Evolutionary conservation across 2,888 invertebrate genomes (phyloP), one percentile per base, ranked within the genome.

Genomic region (Abrostola tripartita): DNA sequence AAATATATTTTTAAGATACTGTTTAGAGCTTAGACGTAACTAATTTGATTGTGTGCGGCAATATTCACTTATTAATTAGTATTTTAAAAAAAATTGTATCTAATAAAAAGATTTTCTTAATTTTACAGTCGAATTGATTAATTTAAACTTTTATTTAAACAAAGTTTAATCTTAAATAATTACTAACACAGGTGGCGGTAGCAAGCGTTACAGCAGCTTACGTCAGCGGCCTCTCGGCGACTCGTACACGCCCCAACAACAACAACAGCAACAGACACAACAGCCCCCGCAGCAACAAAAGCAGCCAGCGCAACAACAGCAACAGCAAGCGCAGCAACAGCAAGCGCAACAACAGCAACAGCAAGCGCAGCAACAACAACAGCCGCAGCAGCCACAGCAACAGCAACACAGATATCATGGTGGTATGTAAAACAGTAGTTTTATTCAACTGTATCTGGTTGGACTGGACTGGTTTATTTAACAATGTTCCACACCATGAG

Each of bases 191-290:
- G 88, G 91, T 14, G 91, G 91, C 11, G 95, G 95, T 12, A 95
- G 95, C 64, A 96, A 96, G 76, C 89, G 96, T 11, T 96, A 96
- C 88, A 95, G 95, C 76, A 95, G 95, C 63, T 78, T 95, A 14
- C 90, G 96, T 41, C 96, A 96, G 78, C 89, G 96, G 12, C 95
- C 96, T 0, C 88, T 96, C 38, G 95, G 95, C 2, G 96, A 96
- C 64, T 88, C 95, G 0, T 94, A 95, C 77, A 75, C 92, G 50
- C 91, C 92, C 37, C 92, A 90, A 64, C 87, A 84, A 6, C 78
- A 68, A 11, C 81, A 60, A 37, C 78, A 60, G 35, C 82, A 71
- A 14, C 80, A 67, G n/a, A 11, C 83, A 62, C 73, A n/a, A 0
- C 44, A 14, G n/a, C 44, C 54, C 83, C 72, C 40, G 5, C 40